Conservation (phyloP, 2,797 vertebrate genomes). For the Gymnoscopelus microlampas region DNA sequence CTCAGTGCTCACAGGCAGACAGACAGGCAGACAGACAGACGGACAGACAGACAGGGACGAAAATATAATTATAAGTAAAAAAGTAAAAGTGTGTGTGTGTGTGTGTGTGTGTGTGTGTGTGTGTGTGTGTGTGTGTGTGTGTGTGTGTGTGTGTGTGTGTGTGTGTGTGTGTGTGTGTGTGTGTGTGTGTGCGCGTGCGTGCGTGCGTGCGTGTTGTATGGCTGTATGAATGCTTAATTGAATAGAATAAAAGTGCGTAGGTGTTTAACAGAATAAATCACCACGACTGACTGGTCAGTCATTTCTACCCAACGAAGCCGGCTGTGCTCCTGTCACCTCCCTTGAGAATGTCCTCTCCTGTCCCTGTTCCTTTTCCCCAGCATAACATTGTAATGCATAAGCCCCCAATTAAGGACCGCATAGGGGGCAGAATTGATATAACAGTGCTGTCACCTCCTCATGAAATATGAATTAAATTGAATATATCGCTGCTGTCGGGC, state of each 20-base stretch:
- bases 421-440: neutral
- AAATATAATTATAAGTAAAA: too few relatives aligned
- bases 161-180: neutral
- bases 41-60: too few relatives aligned
- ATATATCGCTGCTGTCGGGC: too few relatives aligned
- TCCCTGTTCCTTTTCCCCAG: conserved; percentile 10
- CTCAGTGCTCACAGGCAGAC: too few relatives aligned
- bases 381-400: conserved; percentile 6
- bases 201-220: too few relatives aligned
- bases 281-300: neutral
- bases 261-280: neutral
- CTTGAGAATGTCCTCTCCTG: conserved; percentile 6
- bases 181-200: neutral
- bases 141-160: neutral
- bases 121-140: too few relatives aligned
- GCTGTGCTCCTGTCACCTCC: neutral
- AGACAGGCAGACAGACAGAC: too few relatives aligned
- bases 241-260: neutral
- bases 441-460: neutral
- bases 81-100: too few relatives aligned
- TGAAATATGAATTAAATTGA: neutral
- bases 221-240: too few relatives aligned
- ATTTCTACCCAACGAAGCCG: conserved; percentile 2
- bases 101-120: too few relatives aligned
- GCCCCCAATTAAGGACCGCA: conserved; percentile 6